These are phyloP conservation scores for Phortica magna DNA, from an alignment of 2,888 invertebrate species.

Conservation along the genomic window DNA sequence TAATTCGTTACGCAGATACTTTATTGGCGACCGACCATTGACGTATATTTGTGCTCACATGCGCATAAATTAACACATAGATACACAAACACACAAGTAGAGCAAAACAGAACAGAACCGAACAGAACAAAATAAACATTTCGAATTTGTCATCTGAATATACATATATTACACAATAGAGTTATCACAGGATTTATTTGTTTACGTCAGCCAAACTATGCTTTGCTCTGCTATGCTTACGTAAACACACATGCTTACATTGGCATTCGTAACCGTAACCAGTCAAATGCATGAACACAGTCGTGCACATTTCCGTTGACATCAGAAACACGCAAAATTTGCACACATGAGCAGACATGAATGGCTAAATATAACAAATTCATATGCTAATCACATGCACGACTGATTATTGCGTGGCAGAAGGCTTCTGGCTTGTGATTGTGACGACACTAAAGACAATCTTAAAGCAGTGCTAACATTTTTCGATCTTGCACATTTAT, in stretches of 20 bases:
- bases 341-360: not conserved
- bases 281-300: not conserved
- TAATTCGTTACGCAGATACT: not conserved
- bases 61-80: conserved; percentile 1
- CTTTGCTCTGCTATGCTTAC: too few relatives aligned
- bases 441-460: not conserved
- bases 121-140: not conserved
- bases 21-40: not conserved
- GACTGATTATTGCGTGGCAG: not conserved
- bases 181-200: conserved; percentile 20
- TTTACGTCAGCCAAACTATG: conserved; percentile 7
- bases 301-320: not conserved
- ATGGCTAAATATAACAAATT: not conserved
- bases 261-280: not conserved
- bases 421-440: not conserved
- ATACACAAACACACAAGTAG: not conserved
- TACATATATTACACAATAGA: not conserved
- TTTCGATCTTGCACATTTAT: too few relatives aligned
- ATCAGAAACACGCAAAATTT: conserved; percentile 17
- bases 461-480: too few relatives aligned
- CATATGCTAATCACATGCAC: conserved; percentile 28
- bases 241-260: not conserved
- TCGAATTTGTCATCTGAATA: conserved; percentile 14
- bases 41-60: not conserved
- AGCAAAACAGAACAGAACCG: too few relatives aligned